Evolutionary conservation across 2,888 invertebrate species (phyloP).

Genomic region (Oligia latruncula): DNA sequence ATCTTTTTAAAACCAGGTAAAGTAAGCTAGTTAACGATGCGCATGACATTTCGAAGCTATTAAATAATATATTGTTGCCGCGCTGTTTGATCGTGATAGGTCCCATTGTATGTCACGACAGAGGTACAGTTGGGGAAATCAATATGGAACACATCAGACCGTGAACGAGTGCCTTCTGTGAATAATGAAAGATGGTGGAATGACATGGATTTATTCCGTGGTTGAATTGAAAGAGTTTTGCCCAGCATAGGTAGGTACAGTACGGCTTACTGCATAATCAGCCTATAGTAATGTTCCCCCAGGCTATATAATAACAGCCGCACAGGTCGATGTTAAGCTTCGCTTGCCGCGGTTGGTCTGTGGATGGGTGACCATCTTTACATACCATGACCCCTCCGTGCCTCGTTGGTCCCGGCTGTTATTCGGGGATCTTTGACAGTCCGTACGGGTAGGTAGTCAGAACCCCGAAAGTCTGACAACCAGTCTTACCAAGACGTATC

Average conservation of each 20-base stretch:
- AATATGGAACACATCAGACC: conserved; percentile 1
- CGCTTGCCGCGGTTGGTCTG: too few relatives aligned
- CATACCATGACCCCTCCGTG: too few relatives aligned
- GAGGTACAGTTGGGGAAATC: conserved; percentile 31
- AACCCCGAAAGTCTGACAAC: too few relatives aligned
- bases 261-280: too few relatives aligned
- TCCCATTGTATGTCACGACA: conserved; percentile 58
- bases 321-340: too few relatives aligned
- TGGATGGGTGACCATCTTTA: too few relatives aligned
- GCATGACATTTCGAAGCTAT: conserved; percentile 62
- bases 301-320: too few relatives aligned
- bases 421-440: too few relatives aligned
- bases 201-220: not conserved
- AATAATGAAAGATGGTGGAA: not conserved
- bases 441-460: too few relatives aligned
- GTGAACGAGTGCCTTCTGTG: not conserved
- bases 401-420: too few relatives aligned
- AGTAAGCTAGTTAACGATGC: conserved; percentile 44
- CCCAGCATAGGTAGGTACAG: not conserved
- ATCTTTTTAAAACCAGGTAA: conserved; percentile 40
- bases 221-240: not conserved
- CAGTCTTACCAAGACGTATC: too few relatives aligned
- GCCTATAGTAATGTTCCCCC: too few relatives aligned
- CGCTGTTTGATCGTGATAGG: conserved; percentile 68
- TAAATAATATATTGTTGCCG: conserved; percentile 64